Conservation (phyloP, 1,140 invertebrate genomes). For the Bombus consobrinus region DNA sequence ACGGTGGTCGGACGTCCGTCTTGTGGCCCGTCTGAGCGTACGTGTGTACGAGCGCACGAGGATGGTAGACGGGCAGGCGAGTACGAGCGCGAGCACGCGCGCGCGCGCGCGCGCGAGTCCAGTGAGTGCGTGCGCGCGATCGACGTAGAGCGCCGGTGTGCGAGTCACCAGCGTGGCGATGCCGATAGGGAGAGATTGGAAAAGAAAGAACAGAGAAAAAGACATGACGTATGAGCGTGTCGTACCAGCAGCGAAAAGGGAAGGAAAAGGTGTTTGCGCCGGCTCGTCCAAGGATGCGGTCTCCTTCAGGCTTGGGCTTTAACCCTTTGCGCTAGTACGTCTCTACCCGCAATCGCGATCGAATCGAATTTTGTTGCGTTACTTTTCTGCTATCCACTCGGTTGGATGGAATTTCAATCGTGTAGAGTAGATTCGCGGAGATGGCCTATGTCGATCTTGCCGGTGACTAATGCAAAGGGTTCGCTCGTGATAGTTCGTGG, state of each 20-base stretch:
- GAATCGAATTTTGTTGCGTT: not conserved
- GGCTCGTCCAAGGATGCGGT: not conserved
- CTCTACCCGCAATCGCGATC: not conserved
- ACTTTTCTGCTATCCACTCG: no score
- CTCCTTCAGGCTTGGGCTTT: not conserved
- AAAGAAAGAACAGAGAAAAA: slow-evolving; percentile 17
- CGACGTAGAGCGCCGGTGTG: not conserved
- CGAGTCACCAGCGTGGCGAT: slow-evolving; percentile 3
- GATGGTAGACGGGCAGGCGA: not conserved
- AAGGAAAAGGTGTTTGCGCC: no score
- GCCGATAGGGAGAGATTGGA: slow-evolving; percentile 12
- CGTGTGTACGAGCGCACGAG: not conserved
- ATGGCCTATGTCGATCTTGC: no score
- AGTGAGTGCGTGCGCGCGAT: slow-evolving; percentile 2
- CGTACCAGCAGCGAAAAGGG: not conserved
- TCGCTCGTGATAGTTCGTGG: not conserved
- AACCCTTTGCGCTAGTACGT: slow-evolving; percentile 17
- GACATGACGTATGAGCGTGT: not conserved
- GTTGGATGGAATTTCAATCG: not conserved
- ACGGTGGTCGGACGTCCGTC: slow-evolving; percentile 41
- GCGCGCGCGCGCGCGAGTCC: not conserved
- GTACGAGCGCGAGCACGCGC: not conserved
- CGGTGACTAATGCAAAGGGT: not conserved
- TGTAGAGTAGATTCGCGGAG: not conserved
- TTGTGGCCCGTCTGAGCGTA: slow-evolving; percentile 46